Conservation (phyloP, 1,140 invertebrate genomes). For the Onthophagus taurus region DNA sequence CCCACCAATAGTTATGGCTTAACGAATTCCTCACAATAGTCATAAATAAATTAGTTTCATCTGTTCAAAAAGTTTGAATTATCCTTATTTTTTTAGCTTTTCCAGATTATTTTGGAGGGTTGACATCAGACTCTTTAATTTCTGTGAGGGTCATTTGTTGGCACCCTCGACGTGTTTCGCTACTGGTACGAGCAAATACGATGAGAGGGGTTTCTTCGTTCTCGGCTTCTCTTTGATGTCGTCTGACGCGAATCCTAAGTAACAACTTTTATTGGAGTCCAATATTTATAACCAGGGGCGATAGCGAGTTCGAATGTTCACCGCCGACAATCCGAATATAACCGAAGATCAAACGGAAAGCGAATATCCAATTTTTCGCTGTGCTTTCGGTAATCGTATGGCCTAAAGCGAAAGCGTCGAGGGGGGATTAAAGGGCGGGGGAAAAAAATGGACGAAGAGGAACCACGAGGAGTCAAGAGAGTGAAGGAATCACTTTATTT, state of each 20-base stretch:
- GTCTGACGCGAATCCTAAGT: slow-evolving; percentile 32
- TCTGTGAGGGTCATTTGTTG: no score
- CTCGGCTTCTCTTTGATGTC: slow-evolving; percentile 25
- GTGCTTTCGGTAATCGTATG: slow-evolving; percentile 11
- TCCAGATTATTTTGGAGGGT: no score
- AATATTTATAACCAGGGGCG: slow-evolving; percentile 35
- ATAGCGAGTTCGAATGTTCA: slow-evolving; percentile 5
- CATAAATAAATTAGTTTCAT: no score
- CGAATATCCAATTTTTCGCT: slow-evolving; percentile 26
- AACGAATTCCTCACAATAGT: no score
- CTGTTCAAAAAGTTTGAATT: no score
- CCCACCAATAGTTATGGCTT: no score
- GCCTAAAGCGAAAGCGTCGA: neutral
- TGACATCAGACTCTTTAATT: no score
- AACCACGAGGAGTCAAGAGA: slow-evolving; percentile 4
- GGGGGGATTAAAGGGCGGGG: neutral
- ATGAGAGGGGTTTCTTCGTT: no score
- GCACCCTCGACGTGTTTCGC: slow-evolving; percentile 4
- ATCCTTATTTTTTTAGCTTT: no score
- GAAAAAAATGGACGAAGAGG: neutral
- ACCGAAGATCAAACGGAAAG: slow-evolving; percentile 27
- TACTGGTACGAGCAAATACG: neutral
- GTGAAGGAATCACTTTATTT: slow-evolving; percentile 12
- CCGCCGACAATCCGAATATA: slow-evolving; percentile 23
- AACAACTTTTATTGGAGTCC: slow-evolving; percentile 38